Conservation (phyloP, 2,113 vertebrate genomes). For the Triplophysa dalaica region DNA sequence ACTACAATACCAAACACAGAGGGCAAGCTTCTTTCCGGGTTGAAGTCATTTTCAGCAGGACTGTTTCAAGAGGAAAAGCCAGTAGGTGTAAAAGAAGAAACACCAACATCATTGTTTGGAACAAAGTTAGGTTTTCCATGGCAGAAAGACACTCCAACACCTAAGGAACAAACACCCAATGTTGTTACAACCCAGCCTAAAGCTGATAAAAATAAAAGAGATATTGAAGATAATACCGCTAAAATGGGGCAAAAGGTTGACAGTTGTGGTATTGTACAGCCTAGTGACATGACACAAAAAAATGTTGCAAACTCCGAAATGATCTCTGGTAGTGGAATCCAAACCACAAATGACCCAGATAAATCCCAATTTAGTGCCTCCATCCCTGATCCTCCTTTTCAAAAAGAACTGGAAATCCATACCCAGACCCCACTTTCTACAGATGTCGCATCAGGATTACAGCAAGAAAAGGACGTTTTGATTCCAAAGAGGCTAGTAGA, state of each 20-base stretch:
- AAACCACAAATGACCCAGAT: constrained; percentile 57
- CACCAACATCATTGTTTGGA: constrained; percentile 75
- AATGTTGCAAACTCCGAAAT: constrained; percentile 54
- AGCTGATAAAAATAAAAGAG: constrained; percentile 56
- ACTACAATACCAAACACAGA: constrained; percentile 63
- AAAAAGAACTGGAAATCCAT: constrained; percentile 64
- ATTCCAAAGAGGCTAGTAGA: constrained; percentile 92
- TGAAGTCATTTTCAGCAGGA: constrained; percentile 83
- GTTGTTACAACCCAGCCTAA: constrained; percentile 70
- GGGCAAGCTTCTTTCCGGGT: constrained; percentile 79
- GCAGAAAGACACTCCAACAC: constrained; percentile 72
- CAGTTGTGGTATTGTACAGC: background rate
- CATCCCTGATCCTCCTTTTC: constrained; percentile 59
- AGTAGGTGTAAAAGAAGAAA: constrained; percentile 63
- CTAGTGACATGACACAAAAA: constrained; percentile 8
- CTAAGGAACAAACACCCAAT: constrained; percentile 60
- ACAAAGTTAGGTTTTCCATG: constrained; percentile 82
- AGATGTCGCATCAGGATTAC: constrained; percentile 64
- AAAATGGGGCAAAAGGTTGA: constrained; percentile 17
- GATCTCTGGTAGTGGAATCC: constrained; percentile 53
- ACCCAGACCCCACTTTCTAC: constrained; percentile 66
- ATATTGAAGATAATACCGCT: constrained; percentile 7
- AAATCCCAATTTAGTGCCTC: constrained; percentile 66
- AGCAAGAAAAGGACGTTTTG: constrained; percentile 77
- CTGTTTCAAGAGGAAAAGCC: constrained; percentile 83